Evolutionary conservation across 2,113 vertebrate species (phyloP), one percentile per base, ranked within the genome.

Genomic region (Thryonomys swinderianus): DNA sequence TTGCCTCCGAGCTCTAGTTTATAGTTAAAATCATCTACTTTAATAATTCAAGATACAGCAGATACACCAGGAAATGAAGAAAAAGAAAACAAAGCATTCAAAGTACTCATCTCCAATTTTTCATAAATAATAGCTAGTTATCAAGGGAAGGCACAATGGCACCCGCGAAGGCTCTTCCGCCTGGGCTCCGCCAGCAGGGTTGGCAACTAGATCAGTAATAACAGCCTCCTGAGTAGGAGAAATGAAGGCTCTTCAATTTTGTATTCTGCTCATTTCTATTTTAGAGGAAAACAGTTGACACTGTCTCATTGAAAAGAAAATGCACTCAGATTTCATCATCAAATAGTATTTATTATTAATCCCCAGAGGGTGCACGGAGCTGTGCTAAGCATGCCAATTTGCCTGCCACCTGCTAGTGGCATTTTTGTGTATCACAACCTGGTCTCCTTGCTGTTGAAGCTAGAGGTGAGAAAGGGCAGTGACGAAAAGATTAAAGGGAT

Each of bases 281-380:
- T 84, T 64, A 94, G 90, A 94, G 93, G 96, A 85, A 94, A 93
- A 91, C 80, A 81, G 95, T 93, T 93, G 96, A 95, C 93, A 90
- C 92, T 67, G 84, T 85, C 96, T 96, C 95, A 88, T 51, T 92
- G 96, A 92, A 93, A 94, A 90, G 90, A 96, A 97, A 96, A 95
- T 64, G 74, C 92, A 85, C 96, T 97, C 87, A 37, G 93, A 95
- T 95, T 94, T 90, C 96, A 96, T 95, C 96, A 95, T 95, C 92
- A 92, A 95, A 90, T 85, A 78, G 76, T 93, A 90, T 96, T 96
- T 94, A 92, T 96, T 97, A 94, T 93, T 93, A 96, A 96, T 95
- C 93, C 96, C 93, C 0, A 0, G 71, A 96, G 95, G 81, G 80
- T 61, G 40, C 40, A 3, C 1, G n/a, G 51, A 86, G 74, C 80